Evolutionary conservation across 1,140 invertebrate species (phyloP).

Genomic region (Drosophila setifemur): DNA sequence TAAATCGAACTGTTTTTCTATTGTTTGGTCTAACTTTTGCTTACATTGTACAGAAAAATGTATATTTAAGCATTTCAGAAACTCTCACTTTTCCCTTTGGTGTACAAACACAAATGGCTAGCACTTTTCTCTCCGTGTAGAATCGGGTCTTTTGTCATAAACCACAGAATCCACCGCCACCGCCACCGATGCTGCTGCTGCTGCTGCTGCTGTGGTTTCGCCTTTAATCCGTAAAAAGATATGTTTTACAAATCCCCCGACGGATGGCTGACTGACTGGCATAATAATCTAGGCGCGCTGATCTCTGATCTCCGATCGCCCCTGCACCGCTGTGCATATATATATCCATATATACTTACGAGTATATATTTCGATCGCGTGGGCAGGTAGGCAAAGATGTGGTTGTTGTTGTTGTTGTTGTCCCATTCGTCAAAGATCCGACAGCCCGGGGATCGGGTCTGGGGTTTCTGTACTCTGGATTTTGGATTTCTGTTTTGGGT

Average conservation of each 20-base stretch:
- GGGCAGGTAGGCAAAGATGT: conserved; percentile 63
- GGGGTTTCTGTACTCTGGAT: neutral
- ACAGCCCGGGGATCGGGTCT: conserved; percentile 31
- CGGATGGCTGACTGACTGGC: conserved; percentile 33
- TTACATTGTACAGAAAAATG: too few species aligned
- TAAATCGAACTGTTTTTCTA: too few species aligned
- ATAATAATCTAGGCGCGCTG: conserved; percentile 70
- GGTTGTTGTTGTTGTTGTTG: conserved; percentile 40
- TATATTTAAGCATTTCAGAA: too few species aligned
- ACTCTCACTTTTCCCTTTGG: neutral
- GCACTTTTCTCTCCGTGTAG: conserved; percentile 10
- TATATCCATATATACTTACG: neutral
- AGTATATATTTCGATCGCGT: conserved; percentile 45
- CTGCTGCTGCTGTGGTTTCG: conserved; percentile 46
- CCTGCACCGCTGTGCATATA: neutral
- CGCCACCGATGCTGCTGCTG: conserved; percentile 15
- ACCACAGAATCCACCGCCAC: conserved; percentile 42
- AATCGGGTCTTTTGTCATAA: conserved; percentile 38
- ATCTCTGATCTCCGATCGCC: conserved; percentile 52
- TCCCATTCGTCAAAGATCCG: conserved; percentile 49
- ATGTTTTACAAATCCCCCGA: conserved; percentile 69
- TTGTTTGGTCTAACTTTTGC: too few species aligned
- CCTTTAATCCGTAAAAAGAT: conserved; percentile 77
- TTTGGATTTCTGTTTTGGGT: neutral
- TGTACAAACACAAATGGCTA: too few species aligned